A percentile compares a stretch with the other conserved stretches of the same genome.
Evolutionary conservation across 1,140 invertebrate genomes (phyloP).

Genomic region (Papilio glaucus): DNA sequence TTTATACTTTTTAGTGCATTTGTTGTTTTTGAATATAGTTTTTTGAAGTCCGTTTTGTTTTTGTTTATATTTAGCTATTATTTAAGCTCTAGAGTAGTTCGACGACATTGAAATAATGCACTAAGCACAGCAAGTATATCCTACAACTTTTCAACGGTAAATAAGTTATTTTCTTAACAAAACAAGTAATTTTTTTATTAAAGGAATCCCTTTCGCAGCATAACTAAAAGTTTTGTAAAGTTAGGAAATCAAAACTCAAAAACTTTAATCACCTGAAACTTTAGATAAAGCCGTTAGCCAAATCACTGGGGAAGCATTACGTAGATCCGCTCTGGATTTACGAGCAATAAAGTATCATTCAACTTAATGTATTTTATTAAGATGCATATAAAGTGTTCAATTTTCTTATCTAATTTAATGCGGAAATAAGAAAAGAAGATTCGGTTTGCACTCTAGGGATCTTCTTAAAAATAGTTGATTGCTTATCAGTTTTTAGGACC

Average conservation of each 20-base stretch:
- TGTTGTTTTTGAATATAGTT: no score
- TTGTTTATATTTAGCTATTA: no score
- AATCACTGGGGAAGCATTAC: conserved; percentile 12
- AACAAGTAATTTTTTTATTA: conserved; percentile 1
- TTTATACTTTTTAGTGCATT: no score
- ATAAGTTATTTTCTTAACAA: neutral
- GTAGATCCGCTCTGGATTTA: neutral
- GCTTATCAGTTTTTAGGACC: neutral
- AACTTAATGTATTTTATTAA: conserved; percentile 17
- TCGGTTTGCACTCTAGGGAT: neutral
- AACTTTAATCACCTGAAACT: conserved; percentile 22
- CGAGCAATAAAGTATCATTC: conserved; percentile 12
- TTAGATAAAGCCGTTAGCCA: conserved; percentile 9
- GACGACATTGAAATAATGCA: neutral
- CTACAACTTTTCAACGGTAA: neutral
- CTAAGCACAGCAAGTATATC: neutral
- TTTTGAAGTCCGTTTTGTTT: no score
- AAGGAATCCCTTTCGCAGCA: neutral
- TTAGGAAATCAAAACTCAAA: conserved; percentile 19
- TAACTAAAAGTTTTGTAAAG: conserved; percentile 13
- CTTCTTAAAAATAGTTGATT: neutral
- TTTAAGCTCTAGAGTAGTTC: no score
- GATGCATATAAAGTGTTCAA: neutral
- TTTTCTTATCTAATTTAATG: neutral
- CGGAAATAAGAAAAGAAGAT: neutral